A percentile compares a stretch with the other conserved stretches of the same genome.
Evolutionary conservation across 2,888 invertebrate species (phyloP).

Genomic region (Microplitis deprimator): DNA sequence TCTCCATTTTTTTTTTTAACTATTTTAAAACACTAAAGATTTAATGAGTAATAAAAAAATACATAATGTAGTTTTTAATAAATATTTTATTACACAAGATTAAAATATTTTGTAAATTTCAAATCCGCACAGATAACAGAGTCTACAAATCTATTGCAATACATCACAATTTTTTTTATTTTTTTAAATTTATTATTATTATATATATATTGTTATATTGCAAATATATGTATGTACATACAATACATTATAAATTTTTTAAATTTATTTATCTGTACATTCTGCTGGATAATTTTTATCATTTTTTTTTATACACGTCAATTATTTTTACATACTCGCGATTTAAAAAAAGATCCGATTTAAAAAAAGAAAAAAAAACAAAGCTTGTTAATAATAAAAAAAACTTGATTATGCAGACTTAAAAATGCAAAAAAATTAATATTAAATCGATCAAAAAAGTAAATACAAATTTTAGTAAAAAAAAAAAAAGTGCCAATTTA

Average conservation of each 20-base stretch:
- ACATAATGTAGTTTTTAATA: constrained; percentile 59
- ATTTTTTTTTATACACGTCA: constrained; percentile 15
- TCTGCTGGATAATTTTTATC: background rate
- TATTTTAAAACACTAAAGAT: too few relatives aligned
- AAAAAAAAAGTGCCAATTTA: background rate
- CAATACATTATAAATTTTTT: background rate
- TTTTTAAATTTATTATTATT: constrained; percentile 43
- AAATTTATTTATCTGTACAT: background rate
- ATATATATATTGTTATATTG: constrained; percentile 55
- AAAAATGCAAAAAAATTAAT: too few relatives aligned
- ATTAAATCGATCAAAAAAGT: too few relatives aligned
- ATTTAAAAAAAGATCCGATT: background rate
- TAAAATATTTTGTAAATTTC: constrained; percentile 64
- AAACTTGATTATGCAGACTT: too few relatives aligned
- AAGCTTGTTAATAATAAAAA: background rate
- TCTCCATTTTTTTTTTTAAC: too few relatives aligned
- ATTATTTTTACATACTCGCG: constrained; percentile 5
- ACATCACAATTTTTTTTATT: constrained; percentile 45
- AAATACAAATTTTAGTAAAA: too few relatives aligned
- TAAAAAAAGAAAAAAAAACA: background rate
- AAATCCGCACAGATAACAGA: constrained; percentile 69
- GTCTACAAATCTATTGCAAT: constrained; percentile 70
- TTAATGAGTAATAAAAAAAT: constrained; percentile 58
- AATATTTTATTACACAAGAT: constrained; percentile 69
- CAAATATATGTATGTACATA: constrained; percentile 52